These are phyloP conservation scores for Lutjanus argentimaculatus DNA, from an alignment of 2,797 vertebrate genomes.

Conservation along the genomic window DNA sequence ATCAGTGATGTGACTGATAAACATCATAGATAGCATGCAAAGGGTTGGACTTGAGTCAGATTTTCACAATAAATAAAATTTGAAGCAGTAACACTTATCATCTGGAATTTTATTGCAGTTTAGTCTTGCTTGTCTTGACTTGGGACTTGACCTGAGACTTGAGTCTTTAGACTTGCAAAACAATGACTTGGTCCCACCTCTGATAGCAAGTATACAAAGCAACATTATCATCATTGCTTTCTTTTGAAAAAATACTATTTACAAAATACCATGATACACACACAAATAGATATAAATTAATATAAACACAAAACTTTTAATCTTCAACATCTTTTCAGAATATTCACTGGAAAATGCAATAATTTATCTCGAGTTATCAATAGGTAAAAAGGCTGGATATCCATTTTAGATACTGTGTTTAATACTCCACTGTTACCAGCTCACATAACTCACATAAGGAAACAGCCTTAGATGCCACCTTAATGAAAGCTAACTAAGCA, in stretches of 20 bases:
- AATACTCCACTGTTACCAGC: neutral
- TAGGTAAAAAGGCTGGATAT: constrained; percentile 12
- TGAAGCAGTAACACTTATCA: too few relatives aligned
- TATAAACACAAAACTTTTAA: neutral
- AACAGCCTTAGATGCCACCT: neutral
- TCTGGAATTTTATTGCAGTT: too few relatives aligned
- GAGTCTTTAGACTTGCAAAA: too few relatives aligned
- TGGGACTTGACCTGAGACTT: too few relatives aligned
- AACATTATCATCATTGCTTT: neutral
- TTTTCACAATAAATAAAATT: too few relatives aligned
- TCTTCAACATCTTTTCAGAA: neutral
- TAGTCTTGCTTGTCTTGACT: too few relatives aligned
- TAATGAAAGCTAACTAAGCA: neutral
- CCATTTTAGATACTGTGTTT: neutral
- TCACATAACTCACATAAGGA: neutral
- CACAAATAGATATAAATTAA: neutral
- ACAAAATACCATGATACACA: neutral
- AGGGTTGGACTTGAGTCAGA: too few relatives aligned
- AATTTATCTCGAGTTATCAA: neutral
- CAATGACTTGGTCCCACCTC: too few relatives aligned
- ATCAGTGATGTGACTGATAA: too few relatives aligned
- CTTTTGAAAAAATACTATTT: neutral
- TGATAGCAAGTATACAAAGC: neutral
- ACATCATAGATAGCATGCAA: too few relatives aligned
- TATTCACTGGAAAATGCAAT: neutral